A percentile compares a stretch with the other conserved stretches of the same genome.
Conservation (phyloP, 2,888 invertebrate genomes). For the Macrophya alboannulata region DNA sequence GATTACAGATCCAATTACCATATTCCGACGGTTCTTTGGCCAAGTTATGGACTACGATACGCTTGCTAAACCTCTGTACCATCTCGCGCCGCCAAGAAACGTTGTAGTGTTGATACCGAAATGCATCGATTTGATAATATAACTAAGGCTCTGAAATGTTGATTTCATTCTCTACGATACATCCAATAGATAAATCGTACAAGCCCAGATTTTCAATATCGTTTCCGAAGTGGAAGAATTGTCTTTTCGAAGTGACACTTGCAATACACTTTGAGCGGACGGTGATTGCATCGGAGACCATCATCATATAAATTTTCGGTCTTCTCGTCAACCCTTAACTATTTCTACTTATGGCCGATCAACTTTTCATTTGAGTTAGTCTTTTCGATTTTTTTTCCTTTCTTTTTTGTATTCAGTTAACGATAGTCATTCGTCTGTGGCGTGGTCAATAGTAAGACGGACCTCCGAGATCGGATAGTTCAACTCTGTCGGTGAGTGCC, state of each 20-base stretch:
- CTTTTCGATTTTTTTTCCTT: constrained; percentile 30
- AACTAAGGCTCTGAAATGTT: neutral
- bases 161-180: neutral
- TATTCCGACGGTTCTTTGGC: constrained; percentile 47
- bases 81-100: constrained; percentile 8
- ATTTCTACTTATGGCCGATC: constrained; percentile 44
- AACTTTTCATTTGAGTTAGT: constrained; percentile 51
- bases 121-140: neutral
- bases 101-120: neutral
- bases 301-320: neutral
- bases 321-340: constrained; percentile 6
- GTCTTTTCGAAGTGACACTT: neutral
- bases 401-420: constrained; percentile 51
- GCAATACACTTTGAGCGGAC: neutral
- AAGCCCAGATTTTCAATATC: neutral
- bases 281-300: neutral
- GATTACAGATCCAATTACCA: constrained; percentile 55
- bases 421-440: constrained; percentile 53
- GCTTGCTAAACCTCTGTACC: neutral
- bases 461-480: neutral
- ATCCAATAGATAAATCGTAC: neutral
- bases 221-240: neutral
- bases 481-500: constrained; percentile 24
- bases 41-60: constrained; percentile 30
- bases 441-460: neutral